Percentiles rank a stretch among this genome's conserved stretches.
Conservation (phyloP, 2,113 vertebrate species). For the Neotoma lepida region DNA sequence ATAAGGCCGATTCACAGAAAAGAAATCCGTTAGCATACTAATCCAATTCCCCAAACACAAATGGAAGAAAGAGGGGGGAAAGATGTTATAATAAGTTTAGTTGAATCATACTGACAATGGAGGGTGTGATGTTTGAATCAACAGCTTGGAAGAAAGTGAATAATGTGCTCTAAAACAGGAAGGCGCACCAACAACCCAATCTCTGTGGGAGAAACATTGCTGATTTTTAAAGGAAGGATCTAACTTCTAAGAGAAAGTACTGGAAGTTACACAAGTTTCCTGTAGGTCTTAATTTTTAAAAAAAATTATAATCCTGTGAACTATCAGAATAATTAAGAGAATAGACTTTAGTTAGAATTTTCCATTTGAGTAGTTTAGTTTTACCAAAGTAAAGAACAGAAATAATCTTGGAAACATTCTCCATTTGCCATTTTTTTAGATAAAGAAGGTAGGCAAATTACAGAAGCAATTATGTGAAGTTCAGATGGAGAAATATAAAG, state of each 20-base stretch:
- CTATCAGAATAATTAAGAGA: slow-evolving; percentile 61
- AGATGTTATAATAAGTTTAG: slow-evolving; percentile 51
- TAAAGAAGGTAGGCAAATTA: slow-evolving; percentile 36
- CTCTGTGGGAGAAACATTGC: slow-evolving; percentile 36
- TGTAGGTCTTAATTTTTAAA: slow-evolving; percentile 58
- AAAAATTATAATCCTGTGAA: not conserved
- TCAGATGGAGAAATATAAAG: slow-evolving; percentile 48
- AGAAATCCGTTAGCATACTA: not conserved
- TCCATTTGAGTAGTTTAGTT: slow-evolving; percentile 43
- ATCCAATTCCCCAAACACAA: slow-evolving; percentile 60
- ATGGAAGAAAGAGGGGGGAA: slow-evolving; percentile 64
- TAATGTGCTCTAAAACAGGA: slow-evolving; percentile 31
- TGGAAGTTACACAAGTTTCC: slow-evolving; percentile 61
- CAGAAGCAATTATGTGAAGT: slow-evolving; percentile 44
- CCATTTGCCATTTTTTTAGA: slow-evolving; percentile 60
- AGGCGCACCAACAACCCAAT: slow-evolving; percentile 67
- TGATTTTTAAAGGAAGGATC: slow-evolving; percentile 52
- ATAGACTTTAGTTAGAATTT: slow-evolving; percentile 64
- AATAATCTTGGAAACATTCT: slow-evolving; percentile 58
- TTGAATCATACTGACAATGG: slow-evolving; percentile 62
- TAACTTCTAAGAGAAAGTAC: slow-evolving; percentile 59
- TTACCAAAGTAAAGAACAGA: slow-evolving; percentile 42
- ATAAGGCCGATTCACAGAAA: slow-evolving; percentile 26
- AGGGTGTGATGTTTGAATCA: slow-evolving; percentile 67
- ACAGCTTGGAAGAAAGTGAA: slow-evolving; percentile 63